Evolutionary conservation across 1,140 invertebrate species (phyloP).

Genomic region (Panulirus ornatus): DNA sequence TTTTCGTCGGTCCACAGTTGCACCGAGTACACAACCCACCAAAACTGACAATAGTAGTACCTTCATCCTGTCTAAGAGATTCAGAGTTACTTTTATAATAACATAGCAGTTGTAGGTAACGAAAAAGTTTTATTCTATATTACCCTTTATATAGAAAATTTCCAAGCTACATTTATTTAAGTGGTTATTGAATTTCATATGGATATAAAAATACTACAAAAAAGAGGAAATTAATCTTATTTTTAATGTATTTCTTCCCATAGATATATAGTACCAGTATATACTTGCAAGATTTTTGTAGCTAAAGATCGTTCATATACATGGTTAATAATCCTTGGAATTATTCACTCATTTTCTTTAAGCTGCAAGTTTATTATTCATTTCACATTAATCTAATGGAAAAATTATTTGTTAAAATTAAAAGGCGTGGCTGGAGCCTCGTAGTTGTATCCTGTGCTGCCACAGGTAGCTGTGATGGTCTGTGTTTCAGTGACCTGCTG

Average conservation of each 20-base stretch:
- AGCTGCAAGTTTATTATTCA: not conserved
- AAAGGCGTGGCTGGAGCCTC: slow-evolving; percentile 26
- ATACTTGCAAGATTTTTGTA: no score
- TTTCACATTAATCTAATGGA: not conserved
- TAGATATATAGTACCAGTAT: not conserved
- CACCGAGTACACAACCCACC: slow-evolving; percentile 41
- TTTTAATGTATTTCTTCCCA: not conserved
- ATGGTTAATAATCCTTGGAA: not conserved
- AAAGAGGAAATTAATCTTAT: not conserved
- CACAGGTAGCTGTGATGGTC: slow-evolving; percentile 61
- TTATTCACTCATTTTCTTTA: not conserved
- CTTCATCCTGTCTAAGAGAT: slow-evolving; percentile 44
- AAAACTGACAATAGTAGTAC: slow-evolving; percentile 14
- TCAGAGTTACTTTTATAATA: not conserved
- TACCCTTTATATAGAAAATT: not conserved
- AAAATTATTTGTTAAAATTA: slow-evolving; percentile 10
- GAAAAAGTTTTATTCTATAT: not conserved
- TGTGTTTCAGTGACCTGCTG: slow-evolving; percentile 51
- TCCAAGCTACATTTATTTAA: not conserved
- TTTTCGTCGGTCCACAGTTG: not conserved
- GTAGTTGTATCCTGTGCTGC: slow-evolving; percentile 59
- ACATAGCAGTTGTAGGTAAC: not conserved
- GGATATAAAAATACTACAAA: not conserved
- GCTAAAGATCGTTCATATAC: not conserved
- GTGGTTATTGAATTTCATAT: not conserved